phyloP scores from a whole-genome alignment of 1,140 invertebrate genomes.

The Oryctes rhinoceros region DNA sequence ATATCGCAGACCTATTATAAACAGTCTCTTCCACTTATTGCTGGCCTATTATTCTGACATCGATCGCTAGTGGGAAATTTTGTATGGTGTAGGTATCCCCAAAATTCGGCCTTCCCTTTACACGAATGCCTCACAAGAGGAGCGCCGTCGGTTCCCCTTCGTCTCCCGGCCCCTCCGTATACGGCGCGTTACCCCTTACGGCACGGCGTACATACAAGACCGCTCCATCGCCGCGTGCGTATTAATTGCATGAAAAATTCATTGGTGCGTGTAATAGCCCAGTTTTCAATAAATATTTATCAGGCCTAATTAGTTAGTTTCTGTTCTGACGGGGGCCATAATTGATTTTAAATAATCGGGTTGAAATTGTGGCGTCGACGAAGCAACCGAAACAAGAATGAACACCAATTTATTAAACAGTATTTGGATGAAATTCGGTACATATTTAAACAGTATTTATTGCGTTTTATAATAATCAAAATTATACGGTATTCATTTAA shows the following conservation, averaged over 20 bases:
- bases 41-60: slow-evolving; percentile 17
- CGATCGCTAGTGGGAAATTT: slow-evolving; percentile 1
- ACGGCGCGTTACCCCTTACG: background rate
- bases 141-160: background rate
- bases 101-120: slow-evolving; percentile 20
- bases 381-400: slow-evolving; percentile 8
- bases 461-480: background rate
- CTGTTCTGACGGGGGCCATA: slow-evolving; percentile 17
- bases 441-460: background rate
- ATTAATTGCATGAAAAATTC: slow-evolving; percentile 38
- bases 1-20: slow-evolving; percentile 18
- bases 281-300: slow-evolving; percentile 37
- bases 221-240: slow-evolving; percentile 31
- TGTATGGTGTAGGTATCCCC: slow-evolving; percentile 13
- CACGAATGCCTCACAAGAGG: slow-evolving; percentile 14
- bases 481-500: background rate
- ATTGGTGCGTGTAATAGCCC: slow-evolving; percentile 33
- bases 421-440: background rate
- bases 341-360: slow-evolving; percentile 34
- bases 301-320: slow-evolving; percentile 36
- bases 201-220: background rate
- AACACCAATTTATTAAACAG: background rate
- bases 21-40: slow-evolving; percentile 22
- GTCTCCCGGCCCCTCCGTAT: background rate
- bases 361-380: slow-evolving; percentile 25